phyloP scores from a whole-genome alignment of 2,888 invertebrate genomes.

The Acanthosoma haemorrhoidale region DNA sequence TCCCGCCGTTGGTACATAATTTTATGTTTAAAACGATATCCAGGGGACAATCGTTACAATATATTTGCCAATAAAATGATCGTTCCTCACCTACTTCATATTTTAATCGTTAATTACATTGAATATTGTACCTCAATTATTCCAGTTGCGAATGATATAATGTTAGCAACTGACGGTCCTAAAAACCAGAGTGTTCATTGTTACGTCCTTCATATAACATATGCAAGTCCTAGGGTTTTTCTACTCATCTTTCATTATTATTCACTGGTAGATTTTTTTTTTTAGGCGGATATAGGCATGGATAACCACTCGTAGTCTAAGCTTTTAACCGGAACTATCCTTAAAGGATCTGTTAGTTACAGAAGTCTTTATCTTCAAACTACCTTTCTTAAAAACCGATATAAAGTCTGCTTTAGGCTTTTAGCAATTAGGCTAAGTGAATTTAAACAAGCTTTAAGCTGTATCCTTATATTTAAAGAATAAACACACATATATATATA shows the following conservation, averaged over 20 bases:
- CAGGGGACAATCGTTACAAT: no score
- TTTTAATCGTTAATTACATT: conserved; percentile 5
- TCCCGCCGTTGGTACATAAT: no score
- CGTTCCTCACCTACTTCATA: not conserved
- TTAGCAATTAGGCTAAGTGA: conserved; percentile 12
- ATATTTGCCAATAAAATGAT: no score
- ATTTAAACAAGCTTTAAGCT: not conserved
- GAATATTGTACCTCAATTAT: conserved; percentile 6
- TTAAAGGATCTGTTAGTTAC: not conserved
- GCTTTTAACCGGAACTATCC: conserved; percentile 9
- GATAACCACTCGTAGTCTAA: not conserved
- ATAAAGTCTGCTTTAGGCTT: conserved; percentile 27
- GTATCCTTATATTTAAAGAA: not conserved
- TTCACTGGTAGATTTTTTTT: not conserved
- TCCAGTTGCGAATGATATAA: not conserved
- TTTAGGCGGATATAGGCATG: no score
- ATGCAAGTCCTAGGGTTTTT: not conserved
- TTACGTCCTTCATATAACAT: conserved; percentile 11
- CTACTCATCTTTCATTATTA: conserved; percentile 9
- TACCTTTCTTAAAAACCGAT: not conserved
- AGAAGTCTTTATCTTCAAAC: not conserved
- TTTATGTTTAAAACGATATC: no score
- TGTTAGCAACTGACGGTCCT: not conserved
- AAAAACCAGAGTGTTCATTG: conserved; percentile 22
- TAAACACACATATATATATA: no score